phyloP scores from a whole-genome alignment of 2,113 vertebrate genomes.

The Xiphophorus hellerii region DNA sequence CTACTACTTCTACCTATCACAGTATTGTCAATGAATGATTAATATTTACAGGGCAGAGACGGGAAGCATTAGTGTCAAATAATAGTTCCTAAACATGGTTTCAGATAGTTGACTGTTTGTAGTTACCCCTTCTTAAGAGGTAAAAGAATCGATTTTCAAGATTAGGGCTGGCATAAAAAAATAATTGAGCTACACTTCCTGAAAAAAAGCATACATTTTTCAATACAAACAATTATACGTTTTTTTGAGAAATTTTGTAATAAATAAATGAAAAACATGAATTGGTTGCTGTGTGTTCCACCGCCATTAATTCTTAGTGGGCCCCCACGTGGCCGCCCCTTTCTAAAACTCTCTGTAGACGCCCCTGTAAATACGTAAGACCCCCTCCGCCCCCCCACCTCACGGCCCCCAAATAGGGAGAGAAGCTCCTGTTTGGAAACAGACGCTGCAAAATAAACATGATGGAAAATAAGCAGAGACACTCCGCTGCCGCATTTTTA shows the following conservation, averaged over 20 bases:
- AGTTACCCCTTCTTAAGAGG: background rate
- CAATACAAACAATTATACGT: too few species aligned
- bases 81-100: background rate
- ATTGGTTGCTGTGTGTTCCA: too few species aligned
- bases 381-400: background rate
- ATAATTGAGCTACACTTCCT: background rate
- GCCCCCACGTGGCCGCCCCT: background rate
- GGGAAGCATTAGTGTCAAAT: background rate
- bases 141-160: background rate
- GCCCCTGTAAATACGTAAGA: constrained; percentile 80
- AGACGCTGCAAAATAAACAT: constrained; percentile 98
- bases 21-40: background rate
- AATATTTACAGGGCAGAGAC: background rate
- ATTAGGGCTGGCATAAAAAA: background rate
- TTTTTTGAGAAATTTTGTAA: too few species aligned
- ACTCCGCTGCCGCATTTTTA: constrained; percentile 81
- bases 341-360: background rate
- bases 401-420: background rate
- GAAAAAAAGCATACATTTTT: too few species aligned
- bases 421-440: constrained; percentile 91
- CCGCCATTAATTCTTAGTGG: background rate
- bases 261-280: too few species aligned
- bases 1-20: background rate
- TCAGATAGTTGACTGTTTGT: background rate
- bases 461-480: constrained; percentile 96